phyloP scores from a whole-genome alignment of 2,113 vertebrate species.

The Misgurnus mizolepis region DNA sequence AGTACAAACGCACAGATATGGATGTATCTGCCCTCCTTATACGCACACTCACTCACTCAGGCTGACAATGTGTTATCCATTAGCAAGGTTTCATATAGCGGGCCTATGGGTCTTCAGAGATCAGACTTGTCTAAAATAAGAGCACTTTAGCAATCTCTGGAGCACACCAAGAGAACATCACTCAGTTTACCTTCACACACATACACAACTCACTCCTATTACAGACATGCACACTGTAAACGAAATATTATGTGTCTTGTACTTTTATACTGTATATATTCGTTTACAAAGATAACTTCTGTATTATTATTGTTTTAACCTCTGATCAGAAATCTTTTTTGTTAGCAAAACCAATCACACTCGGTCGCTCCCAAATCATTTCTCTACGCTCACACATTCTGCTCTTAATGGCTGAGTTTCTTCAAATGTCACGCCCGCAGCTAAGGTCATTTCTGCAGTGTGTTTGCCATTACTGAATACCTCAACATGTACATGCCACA shows the following conservation, averaged over 20 bases:
- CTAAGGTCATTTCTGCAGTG: slow-evolving; percentile 37
- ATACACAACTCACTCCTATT: not conserved
- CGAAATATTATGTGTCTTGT: not conserved
- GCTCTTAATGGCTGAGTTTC: slow-evolving; percentile 35
- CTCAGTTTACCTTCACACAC: slow-evolving; percentile 49
- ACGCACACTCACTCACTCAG: slow-evolving; percentile 45
- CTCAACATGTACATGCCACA: not conserved
- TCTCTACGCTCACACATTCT: slow-evolving; percentile 34
- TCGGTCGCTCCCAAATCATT: slow-evolving; percentile 5
- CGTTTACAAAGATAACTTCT: not conserved
- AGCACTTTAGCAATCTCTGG: slow-evolving; percentile 64
- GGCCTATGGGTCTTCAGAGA: slow-evolving; percentile 57
- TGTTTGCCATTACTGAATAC: slow-evolving; percentile 20
- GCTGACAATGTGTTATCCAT: slow-evolving; percentile 56
- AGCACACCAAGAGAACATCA: slow-evolving; percentile 50
- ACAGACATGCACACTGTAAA: not conserved
- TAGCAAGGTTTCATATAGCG: slow-evolving; percentile 64
- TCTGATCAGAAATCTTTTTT: not conserved
- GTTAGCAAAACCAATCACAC: not conserved
- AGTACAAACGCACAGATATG: slow-evolving; percentile 31
- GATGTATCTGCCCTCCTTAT: slow-evolving; percentile 32
- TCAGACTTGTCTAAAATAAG: slow-evolving; percentile 62
- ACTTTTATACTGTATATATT: not conserved
- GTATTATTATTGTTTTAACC: not conserved
- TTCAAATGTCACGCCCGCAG: slow-evolving; percentile 25